phyloP scores from a whole-genome alignment of 1,140 invertebrate species.

The Batillaria attramentaria region DNA sequence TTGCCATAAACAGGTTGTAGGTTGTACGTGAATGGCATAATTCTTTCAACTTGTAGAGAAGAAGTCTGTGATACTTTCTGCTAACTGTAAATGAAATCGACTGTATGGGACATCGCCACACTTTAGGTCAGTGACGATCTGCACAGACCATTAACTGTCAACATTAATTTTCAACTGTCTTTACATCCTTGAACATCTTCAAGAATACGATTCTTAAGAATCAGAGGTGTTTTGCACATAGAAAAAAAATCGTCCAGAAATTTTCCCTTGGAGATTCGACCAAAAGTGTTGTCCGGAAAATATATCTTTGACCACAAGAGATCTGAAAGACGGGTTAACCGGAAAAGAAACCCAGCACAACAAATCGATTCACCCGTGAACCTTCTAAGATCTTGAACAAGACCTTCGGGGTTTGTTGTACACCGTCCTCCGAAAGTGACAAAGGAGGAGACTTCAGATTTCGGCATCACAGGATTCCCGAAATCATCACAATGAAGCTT shows the following conservation, averaged over 20 bases:
- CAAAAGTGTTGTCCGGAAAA: no score
- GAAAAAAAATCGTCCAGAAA: neutral
- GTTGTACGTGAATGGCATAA: no score
- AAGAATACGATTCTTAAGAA: neutral
- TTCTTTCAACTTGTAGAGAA: no score
- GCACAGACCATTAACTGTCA: neutral
- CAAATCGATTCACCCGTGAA: neutral
- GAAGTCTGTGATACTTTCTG: no score
- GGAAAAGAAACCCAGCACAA: neutral
- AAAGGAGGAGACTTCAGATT: neutral
- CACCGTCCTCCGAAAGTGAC: neutral
- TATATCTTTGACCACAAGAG: neutral
- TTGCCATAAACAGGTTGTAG: no score
- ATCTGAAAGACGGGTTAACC: neutral
- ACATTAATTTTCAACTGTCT: neutral
- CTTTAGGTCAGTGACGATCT: no score
- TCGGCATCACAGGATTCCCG: neutral
- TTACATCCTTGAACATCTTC: neutral
- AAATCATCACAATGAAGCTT: neutral
- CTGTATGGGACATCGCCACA: no score
- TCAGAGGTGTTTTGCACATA: neutral
- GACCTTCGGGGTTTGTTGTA: neutral
- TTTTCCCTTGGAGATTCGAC: no score
- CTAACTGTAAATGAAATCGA: no score
- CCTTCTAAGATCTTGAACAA: neutral